A percentile compares a stretch with the other conserved stretches of the same genome.
These are phyloP conservation scores for Thermophis baileyi DNA, from an alignment of 2,113 vertebrate species.

Conservation along the genomic window DNA sequence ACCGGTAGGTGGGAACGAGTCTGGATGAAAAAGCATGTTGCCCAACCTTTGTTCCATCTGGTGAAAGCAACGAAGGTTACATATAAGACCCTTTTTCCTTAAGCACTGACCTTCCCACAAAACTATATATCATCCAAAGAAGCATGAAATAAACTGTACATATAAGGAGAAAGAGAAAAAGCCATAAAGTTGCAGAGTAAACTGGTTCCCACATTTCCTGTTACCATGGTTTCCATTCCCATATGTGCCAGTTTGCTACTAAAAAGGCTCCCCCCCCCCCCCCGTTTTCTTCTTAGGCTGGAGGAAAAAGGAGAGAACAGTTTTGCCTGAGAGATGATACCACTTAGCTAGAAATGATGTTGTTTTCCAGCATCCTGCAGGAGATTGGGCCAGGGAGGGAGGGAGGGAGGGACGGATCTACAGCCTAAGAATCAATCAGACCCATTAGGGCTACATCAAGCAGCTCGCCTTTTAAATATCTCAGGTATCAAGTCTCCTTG, in stretches of 20 bases:
- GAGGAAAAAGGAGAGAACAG: background rate
- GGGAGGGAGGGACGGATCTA: background rate
- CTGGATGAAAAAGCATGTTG: background rate
- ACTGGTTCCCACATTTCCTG: slow-evolving; percentile 43
- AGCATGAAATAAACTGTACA: slow-evolving; percentile 3
- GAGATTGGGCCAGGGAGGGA: background rate
- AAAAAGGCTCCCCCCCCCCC: background rate
- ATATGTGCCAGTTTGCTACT: slow-evolving; percentile 3
- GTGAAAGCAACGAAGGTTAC: background rate
- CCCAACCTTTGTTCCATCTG: slow-evolving; percentile 1
- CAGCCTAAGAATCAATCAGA: slow-evolving; percentile 19
- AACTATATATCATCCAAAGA: slow-evolving; percentile 16
- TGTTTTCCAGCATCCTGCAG: background rate
- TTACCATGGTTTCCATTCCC: slow-evolving; percentile 62
- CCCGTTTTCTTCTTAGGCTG: background rate
- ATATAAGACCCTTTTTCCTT: background rate
- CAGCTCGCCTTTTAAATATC: slow-evolving; percentile 7
- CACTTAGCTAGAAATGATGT: background rate
- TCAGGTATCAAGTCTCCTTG: slow-evolving; percentile 26
- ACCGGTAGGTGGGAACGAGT: background rate
- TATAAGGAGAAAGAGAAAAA: slow-evolving; percentile 29
- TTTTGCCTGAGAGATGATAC: background rate
- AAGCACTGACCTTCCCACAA: background rate
- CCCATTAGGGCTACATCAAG: slow-evolving; percentile 7
- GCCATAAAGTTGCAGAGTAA: slow-evolving; percentile 43